A percentile compares a stretch with the other conserved stretches of the same genome.
Evolutionary conservation across 1,140 invertebrate species (phyloP).

Genomic region (Xylocopa sonorina): DNA sequence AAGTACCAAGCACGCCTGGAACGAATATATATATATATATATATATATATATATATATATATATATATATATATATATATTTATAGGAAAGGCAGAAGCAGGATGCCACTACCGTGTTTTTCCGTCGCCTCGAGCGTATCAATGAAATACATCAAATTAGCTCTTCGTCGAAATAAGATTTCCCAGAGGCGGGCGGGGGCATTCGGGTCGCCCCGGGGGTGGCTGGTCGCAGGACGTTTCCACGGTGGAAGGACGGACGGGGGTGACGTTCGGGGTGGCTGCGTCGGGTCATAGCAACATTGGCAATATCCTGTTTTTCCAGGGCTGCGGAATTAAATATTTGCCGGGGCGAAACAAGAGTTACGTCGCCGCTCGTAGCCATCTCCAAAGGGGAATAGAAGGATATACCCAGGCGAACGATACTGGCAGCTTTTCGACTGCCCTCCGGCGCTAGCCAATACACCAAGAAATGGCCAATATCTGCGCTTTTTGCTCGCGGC

Average conservation of each 20-base stretch:
- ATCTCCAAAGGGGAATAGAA: slow-evolving; percentile 59
- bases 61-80: too few relatives aligned
- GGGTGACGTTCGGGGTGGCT: neutral
- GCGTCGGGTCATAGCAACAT: slow-evolving; percentile 56
- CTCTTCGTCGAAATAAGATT: slow-evolving; percentile 70
- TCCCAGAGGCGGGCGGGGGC: slow-evolving; percentile 59
- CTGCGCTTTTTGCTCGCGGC: slow-evolving; percentile 14
- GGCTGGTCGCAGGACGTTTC: slow-evolving; percentile 3
- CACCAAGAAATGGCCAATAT: slow-evolving; percentile 53
- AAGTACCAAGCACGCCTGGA: neutral
- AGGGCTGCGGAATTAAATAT: slow-evolving; percentile 70
- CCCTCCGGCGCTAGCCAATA: slow-evolving; percentile 57
- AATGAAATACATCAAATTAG: slow-evolving; percentile 71
- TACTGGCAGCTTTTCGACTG: slow-evolving; percentile 55
- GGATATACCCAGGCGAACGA: slow-evolving; percentile 60
- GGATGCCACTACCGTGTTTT: slow-evolving; percentile 19
- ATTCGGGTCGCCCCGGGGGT: slow-evolving; percentile 42
- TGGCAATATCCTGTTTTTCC: slow-evolving; percentile 73
- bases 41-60: too few relatives aligned
- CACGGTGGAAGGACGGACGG: slow-evolving; percentile 1
- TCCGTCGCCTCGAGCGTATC: slow-evolving; percentile 57
- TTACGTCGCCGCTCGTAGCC: slow-evolving; percentile 62
- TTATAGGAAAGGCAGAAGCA: slow-evolving; percentile 49
- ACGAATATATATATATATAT: too few relatives aligned
- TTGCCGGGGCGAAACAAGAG: slow-evolving; percentile 66